Evolutionary conservation across 1,140 invertebrate species (phyloP), one percentile per base, ranked within the genome.

Genomic region (Chymomyza costata): DNA sequence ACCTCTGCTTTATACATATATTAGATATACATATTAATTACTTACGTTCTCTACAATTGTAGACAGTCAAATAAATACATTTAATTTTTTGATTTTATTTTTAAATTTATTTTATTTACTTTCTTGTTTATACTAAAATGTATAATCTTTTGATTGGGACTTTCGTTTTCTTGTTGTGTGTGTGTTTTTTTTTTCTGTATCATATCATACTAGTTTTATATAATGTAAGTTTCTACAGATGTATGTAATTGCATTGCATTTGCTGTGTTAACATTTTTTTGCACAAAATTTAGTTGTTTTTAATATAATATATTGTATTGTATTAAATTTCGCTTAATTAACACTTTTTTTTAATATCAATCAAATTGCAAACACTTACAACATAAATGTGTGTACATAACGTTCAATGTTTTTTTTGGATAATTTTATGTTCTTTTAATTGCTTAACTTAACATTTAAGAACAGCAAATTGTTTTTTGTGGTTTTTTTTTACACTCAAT

Each of bases 111-210:
- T 6, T 19, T 47, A 54, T 60, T 32, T 48, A 47, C 15, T 28
- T 41, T 59, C 35, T 64, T 21, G 38, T 64, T 64, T 49, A 59
- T 53, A 49, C 56, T 59, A 59, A 64, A 64, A 59, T 52, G 55
- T 59, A 53, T 53, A 48, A 58, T 40, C 38, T 28, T 50, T 28
- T 37, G 45, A 19, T 30, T 21, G 40, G n/a, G n/a, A n/a, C n/a
- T n/a, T n/a, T n/a, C n/a, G n/a, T n/a, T n/a, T n/a, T n/a, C n/a
- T n/a, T n/a, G n/a, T n/a, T n/a, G n/a, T n/a, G n/a, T n/a, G n/a
- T n/a, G n/a, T n/a, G 5, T 32, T 13, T 37, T 46, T 18, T n/a
- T 16, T 46, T 32, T 21, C 18, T 47, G n/a, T n/a, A n/a, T n/a
- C n/a, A n/a, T n/a, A n/a, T n/a, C n/a, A n/a, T n/a, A n/a, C n/a